Base-by-base conservation (phyloP, 2,797 vertebrate genomes). In the Sarcophilus harrisii region DNA sequence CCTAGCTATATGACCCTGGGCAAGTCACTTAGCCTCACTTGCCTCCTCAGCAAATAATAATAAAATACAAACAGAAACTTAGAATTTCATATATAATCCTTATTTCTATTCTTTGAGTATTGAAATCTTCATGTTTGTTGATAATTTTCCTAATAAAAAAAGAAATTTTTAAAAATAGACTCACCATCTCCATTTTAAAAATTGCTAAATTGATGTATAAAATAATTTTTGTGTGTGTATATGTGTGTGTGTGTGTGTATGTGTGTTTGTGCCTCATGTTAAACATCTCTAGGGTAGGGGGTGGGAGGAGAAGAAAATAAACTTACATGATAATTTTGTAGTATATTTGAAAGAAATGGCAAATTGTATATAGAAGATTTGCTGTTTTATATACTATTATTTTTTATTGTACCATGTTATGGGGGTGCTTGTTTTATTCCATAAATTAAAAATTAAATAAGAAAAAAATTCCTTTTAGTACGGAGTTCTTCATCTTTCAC, bases 111-210 rank as follows among this genome's bases (percentile, higher is more conserved):
- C 93, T 90, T 32, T 16, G 58, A 16, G 38, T 32, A 21, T 57
- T 21, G n/a, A 73, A 38, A 38, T 73, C n/a, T 38, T 73, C 66
- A 38, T 21, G 2, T 73, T 73, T 73, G 66, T 73, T 38, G 52
- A 30, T 58, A 58, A 66, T 89, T 94, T 94, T 90, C 90, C 49
- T 30, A 58, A 60, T n/a, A 59, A 87, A 52, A 91, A 29, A 49
- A 87, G 87, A 62, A 4, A 57, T 32, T 87, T 93, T 73, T 27
- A 89, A 94, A 55, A 73, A 38, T 73, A 38, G 16, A 73, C 38
- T 73, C 8, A 6, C 18, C n/a, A 73, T 73, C 62, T 73, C 16
- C 1, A 38, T 73, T 32, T 32, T 38, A 73, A 73, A 5, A 73
- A 73, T 16, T 73, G 32, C n/a, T 73, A 73, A 73, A 73, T 73